Evolutionary conservation across 1,140 invertebrate genomes (phyloP), one percentile per base, ranked within the genome.

Genomic region (Pentalonia nigronervosa): DNA sequence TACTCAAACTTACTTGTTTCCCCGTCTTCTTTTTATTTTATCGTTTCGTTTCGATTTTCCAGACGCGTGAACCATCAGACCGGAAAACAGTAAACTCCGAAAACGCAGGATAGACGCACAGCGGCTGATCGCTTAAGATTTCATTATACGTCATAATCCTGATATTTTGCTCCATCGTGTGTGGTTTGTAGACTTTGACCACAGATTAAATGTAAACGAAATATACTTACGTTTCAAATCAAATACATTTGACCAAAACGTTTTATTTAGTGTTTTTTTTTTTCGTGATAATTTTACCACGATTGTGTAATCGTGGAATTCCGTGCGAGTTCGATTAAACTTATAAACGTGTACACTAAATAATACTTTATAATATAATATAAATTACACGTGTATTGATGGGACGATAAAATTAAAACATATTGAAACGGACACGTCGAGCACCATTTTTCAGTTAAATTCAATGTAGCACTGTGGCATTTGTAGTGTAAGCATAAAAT

Each of bases 1-100:
- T 76, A 76, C 30, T 76, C 60, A 76, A n/a, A n/a, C 60, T n/a
- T n/a, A n/a, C n/a, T 76, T n/a, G n/a, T 76, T 76, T n/a, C n/a
- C 0, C 14, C 60, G 7, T 76, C 11, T 76, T 76, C 30, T 76
- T n/a, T n/a, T 76, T n/a, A 14, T 76, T n/a, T 76, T 76, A 76
- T 76, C 60, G 30, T 76, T 76, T 76, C 30, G 30, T 76, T n/a
- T 6, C 60, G 30, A n/a, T 76, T 34, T n/a, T 4, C 14, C 60
- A n/a, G 60, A 76, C 14, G 60, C 60, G 14, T n/a, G 30, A 3
- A 76, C 60, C 21, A 76, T n/a, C 60, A 0, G 30, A 17, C 30
- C 60, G 30, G 60, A 67, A n/a, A 76, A 76, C 60, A n/a, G 60
- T 6, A 50, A 67, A 30, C 11, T 67, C 60, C 9, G 25, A 76